Evolutionary conservation across 2,113 vertebrate species (phyloP).

Genomic region (Laticauda colubrina): DNA sequence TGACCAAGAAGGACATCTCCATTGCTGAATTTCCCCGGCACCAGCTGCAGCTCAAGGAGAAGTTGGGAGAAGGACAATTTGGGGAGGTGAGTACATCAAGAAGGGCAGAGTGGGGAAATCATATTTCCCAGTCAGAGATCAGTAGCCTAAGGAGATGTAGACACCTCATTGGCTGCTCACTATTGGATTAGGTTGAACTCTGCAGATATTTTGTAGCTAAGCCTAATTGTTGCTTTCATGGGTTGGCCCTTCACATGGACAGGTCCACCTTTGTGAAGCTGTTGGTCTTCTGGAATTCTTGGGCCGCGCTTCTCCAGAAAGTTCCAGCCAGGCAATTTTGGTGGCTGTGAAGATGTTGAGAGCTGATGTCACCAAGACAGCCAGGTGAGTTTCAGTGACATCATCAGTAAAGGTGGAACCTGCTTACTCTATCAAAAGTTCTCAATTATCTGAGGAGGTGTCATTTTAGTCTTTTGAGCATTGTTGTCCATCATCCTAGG

Average conservation of each 20-base stretch:
- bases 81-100: slow-evolving; percentile 72
- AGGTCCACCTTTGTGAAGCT: slow-evolving; percentile 83
- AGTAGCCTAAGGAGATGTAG: not conserved
- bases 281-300: slow-evolving; percentile 76
- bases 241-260: not conserved
- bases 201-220: too few species aligned
- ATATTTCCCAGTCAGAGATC: not conserved
- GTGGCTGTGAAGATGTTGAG: slow-evolving; percentile 83
- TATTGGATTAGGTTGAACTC: not conserved
- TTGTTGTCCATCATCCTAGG: not conserved
- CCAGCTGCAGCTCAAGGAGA: slow-evolving; percentile 77
- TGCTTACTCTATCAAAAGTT: not conserved
- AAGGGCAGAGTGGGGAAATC: not conserved
- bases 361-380: slow-evolving; percentile 78
- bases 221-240: not conserved
- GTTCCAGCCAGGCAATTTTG: slow-evolving; percentile 65
- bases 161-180: not conserved
- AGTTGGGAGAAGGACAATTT: slow-evolving; percentile 84
- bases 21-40: slow-evolving; percentile 80
- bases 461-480: not conserved
- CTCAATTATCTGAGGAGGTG: not conserved
- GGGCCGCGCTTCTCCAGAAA: slow-evolving; percentile 68
- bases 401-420: not conserved
- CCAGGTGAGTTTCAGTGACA: slow-evolving; percentile 61
- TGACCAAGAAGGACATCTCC: slow-evolving; percentile 81